These are phyloP conservation scores for Drosophila ustulata DNA, from an alignment of 2,888 invertebrate species.

Conservation along the genomic window DNA sequence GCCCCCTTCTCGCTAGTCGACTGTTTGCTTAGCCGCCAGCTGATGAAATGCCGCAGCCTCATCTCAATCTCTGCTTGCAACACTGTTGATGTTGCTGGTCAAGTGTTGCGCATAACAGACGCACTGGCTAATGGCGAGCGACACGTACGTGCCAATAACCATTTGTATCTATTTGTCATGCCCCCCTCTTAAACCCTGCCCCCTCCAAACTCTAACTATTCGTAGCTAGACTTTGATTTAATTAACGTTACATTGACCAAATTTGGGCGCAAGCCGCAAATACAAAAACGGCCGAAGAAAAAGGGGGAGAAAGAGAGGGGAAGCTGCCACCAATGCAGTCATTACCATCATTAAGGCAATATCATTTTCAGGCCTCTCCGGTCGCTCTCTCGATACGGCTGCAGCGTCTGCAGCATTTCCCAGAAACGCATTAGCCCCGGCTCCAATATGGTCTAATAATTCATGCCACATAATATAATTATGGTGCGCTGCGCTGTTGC, in stretches of 20 bases:
- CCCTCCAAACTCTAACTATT: neutral
- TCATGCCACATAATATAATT: conserved; percentile 83
- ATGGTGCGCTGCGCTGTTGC: conserved; percentile 65
- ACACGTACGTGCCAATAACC: conserved; percentile 81
- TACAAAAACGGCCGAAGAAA: conserved; percentile 47
- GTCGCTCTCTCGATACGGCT: conserved; percentile 39
- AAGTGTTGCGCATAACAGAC: conserved; percentile 69
- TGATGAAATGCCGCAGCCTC: conserved; percentile 37
- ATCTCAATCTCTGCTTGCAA: no score
- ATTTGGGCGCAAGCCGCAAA: conserved; percentile 64
- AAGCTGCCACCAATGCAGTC: conserved; percentile 73
- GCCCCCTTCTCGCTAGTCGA: conserved; percentile 21
- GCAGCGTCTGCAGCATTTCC: conserved; percentile 65
- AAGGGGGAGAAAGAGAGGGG: neutral
- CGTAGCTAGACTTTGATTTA: conserved; percentile 75
- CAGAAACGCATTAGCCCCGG: conserved; percentile 81
- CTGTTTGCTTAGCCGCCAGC: conserved; percentile 48
- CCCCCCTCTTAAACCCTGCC: conserved; percentile 4
- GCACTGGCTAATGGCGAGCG: conserved; percentile 76
- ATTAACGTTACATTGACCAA: conserved; percentile 83
- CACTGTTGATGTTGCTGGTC: conserved; percentile 4
- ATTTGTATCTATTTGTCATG: conserved; percentile 83
- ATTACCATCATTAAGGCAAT: conserved; percentile 84
- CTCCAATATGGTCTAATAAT: conserved; percentile 84
- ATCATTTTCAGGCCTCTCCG: conserved; percentile 80